Base-by-base conservation (phyloP, 2,888 invertebrate species). In the Octonoba sinensis region DNA sequence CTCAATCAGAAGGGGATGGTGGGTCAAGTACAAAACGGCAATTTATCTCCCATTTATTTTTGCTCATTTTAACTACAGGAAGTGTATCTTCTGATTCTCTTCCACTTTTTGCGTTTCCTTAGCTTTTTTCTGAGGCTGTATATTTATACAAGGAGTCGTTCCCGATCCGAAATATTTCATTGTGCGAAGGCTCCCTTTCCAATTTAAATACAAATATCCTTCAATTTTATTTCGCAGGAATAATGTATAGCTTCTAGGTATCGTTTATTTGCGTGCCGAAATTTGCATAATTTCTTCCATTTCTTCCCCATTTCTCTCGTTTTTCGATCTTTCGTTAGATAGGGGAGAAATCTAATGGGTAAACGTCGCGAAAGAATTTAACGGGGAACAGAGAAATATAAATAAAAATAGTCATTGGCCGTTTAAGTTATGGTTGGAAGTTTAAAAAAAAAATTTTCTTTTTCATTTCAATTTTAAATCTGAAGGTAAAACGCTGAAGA, bases 321-420 rank as follows among this genome's bases (percentile, higher is more conserved):
- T 54, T 54, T 20, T 54, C 54, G 54, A 6, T 54, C 54, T 54
- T 54, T n/a, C 16, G n/a, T 6, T 3, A 54, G 54, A 54, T 18
- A 20, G 2, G 18, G 54, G 18, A 20, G 18, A 20, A 20, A 20
- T 54, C n/a, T 54, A 54, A 54, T 54, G 54, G 54, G 18, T 54
- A 54, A 54, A 20, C 54, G 54, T n/a, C 54, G 54, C 54, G 54
- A 54, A 54, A 54, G 18, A 18, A 54, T 54, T 54, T 54, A 54
- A 54, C 54, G 54, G 54, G 15, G 54, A 54, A 54, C 11, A 54
- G 54, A 6, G 54, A 20, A 54, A 15, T 54, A 54, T 54, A 54
- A 54, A 54, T 54, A 54, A 54, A 54, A 54, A 54, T 54, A 54
- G 54, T 54, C 54, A 54, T 54, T 54, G 36, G 54, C 54, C 54